Evolutionary conservation across 1,140 invertebrate genomes (phyloP).

Genomic region (Solenopsis fugax): DNA sequence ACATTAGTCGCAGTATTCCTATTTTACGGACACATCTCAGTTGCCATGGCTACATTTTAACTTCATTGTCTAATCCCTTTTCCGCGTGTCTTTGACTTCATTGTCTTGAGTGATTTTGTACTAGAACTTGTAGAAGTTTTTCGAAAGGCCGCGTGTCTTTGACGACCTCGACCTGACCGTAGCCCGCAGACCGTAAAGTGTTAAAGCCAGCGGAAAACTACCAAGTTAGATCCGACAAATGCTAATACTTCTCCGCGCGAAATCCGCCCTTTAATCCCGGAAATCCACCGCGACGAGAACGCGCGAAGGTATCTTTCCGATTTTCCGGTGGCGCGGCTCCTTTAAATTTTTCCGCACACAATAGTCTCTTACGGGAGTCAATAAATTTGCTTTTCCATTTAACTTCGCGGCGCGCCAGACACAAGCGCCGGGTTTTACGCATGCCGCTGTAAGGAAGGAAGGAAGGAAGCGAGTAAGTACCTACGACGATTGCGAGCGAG

Average conservation of each 20-base stretch:
- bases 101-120: not conserved
- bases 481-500: conserved; percentile 29
- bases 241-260: conserved; percentile 32
- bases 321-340: conserved; percentile 19
- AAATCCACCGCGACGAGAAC: conserved; percentile 11
- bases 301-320: conserved; percentile 30
- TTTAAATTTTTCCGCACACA: conserved; percentile 48
- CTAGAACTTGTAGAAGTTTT: conserved; percentile 17
- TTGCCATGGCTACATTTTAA: too few species aligned
- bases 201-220: conserved; percentile 33
- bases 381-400: conserved; percentile 63
- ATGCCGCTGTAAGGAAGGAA: not conserved
- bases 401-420: conserved; percentile 43
- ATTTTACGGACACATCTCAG: too few species aligned
- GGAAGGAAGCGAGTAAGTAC: not conserved
- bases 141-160: not conserved
- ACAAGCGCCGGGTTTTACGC: conserved; percentile 30
- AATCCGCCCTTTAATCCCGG: conserved; percentile 47
- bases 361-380: conserved; percentile 49
- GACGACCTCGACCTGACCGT: not conserved
- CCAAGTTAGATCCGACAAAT: conserved; percentile 32
- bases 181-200: not conserved
- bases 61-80: too few species aligned
- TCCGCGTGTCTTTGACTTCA: too few species aligned
- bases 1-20: too few species aligned